Evolutionary conservation across 1,140 invertebrate species (phyloP).

Genomic region (Piezodorus guildinii): DNA sequence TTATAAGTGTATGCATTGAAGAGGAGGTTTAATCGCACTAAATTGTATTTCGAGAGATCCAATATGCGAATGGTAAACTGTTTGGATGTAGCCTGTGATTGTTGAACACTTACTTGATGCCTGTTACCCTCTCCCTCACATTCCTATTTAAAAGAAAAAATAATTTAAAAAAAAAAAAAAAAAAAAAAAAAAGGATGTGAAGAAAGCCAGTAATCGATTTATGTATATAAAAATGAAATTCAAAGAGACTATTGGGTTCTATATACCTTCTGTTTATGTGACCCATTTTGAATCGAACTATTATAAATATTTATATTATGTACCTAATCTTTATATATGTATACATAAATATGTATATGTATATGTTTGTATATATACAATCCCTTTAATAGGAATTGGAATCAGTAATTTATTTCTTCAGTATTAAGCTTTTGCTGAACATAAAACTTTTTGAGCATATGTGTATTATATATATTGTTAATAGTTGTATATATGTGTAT

Average conservation of each 20-base stretch:
- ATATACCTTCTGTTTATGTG: background rate
- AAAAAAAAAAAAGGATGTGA: too few species aligned
- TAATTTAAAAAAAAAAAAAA: background rate
- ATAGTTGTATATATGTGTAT: conserved; percentile 10
- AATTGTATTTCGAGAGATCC: background rate
- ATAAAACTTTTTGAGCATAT: conserved; percentile 5
- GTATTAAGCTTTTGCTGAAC: conserved; percentile 14
- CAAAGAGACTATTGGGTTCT: too few species aligned
- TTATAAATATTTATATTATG: background rate
- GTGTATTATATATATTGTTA: conserved; percentile 7
- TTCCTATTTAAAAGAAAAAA: conserved; percentile 1
- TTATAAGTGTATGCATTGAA: background rate
- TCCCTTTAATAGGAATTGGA: background rate
- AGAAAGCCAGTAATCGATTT: too few species aligned
- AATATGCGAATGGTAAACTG: too few species aligned
- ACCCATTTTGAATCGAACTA: conserved; percentile 11
- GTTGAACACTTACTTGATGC: background rate
- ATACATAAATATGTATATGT: conserved; percentile 1
- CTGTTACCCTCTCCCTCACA: conserved; percentile 9
- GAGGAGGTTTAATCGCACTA: background rate
- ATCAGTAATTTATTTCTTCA: conserved; percentile 13
- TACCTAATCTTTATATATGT: background rate
- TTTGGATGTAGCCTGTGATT: conserved; percentile 7
- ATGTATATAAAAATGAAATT: too few species aligned
- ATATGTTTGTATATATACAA: background rate